These are phyloP conservation scores for Ambastaia sidthimunki DNA, from an alignment of 2,797 vertebrate species.

Conservation along the genomic window DNA sequence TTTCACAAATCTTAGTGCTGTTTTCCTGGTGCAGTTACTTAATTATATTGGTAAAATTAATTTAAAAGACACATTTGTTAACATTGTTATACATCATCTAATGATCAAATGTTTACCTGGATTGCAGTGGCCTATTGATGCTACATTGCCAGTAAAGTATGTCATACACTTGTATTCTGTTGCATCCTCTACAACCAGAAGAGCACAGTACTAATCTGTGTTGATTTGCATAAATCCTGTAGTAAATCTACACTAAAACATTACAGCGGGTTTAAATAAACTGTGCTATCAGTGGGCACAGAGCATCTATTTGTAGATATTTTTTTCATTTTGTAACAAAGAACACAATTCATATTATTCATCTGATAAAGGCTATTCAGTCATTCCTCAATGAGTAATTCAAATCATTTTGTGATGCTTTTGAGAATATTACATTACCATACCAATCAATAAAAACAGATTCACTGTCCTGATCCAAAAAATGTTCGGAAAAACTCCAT, in stretches of 20 bases:
- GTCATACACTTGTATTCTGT: neutral
- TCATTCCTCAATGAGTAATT: conserved; percentile 66
- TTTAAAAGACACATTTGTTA: no score
- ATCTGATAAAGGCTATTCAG: conserved; percentile 56
- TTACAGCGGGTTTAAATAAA: neutral
- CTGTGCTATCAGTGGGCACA: no score
- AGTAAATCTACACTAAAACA: neutral
- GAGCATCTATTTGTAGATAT: neutral
- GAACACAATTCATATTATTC: conserved; percentile 44
- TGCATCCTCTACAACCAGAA: neutral
- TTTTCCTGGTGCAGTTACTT: no score
- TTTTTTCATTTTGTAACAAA: conserved; percentile 6
- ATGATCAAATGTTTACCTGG: neutral
- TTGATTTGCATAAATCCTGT: neutral
- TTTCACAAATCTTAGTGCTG: no score
- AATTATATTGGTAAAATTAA: no score
- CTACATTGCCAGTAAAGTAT: neutral
- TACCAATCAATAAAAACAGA: conserved; percentile 73
- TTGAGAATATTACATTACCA: conserved; percentile 77
- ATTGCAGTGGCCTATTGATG: neutral
- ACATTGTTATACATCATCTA: no score
- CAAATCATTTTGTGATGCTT: conserved; percentile 67
- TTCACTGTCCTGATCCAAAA: neutral
- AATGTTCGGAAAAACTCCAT: neutral
- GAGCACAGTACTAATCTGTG: neutral